Conservation (phyloP, 1,140 invertebrate species). For the Pectinophora gossypiella region DNA sequence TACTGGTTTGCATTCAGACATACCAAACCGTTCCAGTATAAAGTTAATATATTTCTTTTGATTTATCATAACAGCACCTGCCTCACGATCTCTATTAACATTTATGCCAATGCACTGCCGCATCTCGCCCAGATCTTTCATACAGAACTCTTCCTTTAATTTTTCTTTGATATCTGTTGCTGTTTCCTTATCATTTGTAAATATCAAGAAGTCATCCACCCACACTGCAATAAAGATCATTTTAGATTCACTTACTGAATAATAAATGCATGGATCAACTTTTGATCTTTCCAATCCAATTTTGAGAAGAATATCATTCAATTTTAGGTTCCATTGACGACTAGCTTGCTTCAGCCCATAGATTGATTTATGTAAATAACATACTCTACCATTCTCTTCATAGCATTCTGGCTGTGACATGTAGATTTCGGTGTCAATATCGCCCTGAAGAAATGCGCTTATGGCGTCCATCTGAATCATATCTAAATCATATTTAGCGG, state of each 20-base stretch:
- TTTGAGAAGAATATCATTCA: conserved; percentile 18
- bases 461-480: conserved; percentile 23
- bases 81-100: too few relatives aligned
- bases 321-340: conserved; percentile 18
- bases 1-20: too few relatives aligned
- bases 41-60: too few relatives aligned
- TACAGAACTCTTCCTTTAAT: conserved; percentile 11
- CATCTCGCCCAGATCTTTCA: conserved; percentile 11
- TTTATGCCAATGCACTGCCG: conserved; percentile 19
- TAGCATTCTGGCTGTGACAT: conserved; percentile 41
- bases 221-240: conserved; percentile 24
- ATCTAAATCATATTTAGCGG: conserved; percentile 58
- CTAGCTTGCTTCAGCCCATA: conserved; percentile 21
- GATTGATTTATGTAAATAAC: conserved; percentile 17
- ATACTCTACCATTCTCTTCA: conserved; percentile 7
- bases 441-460: conserved; percentile 35
- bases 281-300: neutral
- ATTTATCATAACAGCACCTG: too few relatives aligned
- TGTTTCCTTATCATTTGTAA: neutral
- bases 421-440: conserved; percentile 49
- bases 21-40: too few relatives aligned
- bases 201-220: conserved; percentile 4
- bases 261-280: conserved; percentile 5
- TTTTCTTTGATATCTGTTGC: conserved; percentile 5
- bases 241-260: conserved; percentile 20